A percentile compares a stretch with the other conserved stretches of the same genome.
Conservation (phyloP, 2,888 invertebrate genomes). For the Globia sparganii region DNA sequence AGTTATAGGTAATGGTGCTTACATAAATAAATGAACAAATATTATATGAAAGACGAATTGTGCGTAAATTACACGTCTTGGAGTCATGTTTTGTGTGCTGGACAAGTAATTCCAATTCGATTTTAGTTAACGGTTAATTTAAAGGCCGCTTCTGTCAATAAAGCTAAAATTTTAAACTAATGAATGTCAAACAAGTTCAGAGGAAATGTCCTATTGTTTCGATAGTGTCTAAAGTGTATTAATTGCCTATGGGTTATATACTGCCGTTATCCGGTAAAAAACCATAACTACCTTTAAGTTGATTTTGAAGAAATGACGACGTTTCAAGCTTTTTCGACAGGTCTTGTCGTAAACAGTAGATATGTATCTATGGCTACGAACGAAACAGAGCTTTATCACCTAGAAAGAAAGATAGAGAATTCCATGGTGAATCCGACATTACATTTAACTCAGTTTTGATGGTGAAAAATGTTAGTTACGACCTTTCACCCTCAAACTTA, state of each 20-base stretch:
- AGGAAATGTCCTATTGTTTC: neutral
- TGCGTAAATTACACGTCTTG: constrained; percentile 28
- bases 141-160: constrained; percentile 18
- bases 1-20: neutral
- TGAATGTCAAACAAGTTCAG: neutral
- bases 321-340: neutral
- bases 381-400: neutral
- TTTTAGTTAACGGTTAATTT: neutral
- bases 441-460: neutral
- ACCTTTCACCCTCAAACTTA: too few relatives aligned
- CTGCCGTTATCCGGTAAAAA: neutral
- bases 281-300: neutral
- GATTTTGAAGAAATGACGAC: neutral
- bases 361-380: neutral
- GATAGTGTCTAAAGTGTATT: too few relatives aligned
- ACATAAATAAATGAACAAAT: constrained; percentile 24
- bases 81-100: constrained; percentile 5
- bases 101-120: constrained; percentile 10
- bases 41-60: constrained; percentile 6
- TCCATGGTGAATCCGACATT: neutral
- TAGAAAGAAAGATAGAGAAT: neutral
- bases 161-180: neutral
- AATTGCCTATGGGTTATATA: neutral
- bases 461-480: neutral
- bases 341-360: neutral